Evolutionary conservation across 2,888 invertebrate species (phyloP).

Genomic region (Lamellibrachia columna): DNA sequence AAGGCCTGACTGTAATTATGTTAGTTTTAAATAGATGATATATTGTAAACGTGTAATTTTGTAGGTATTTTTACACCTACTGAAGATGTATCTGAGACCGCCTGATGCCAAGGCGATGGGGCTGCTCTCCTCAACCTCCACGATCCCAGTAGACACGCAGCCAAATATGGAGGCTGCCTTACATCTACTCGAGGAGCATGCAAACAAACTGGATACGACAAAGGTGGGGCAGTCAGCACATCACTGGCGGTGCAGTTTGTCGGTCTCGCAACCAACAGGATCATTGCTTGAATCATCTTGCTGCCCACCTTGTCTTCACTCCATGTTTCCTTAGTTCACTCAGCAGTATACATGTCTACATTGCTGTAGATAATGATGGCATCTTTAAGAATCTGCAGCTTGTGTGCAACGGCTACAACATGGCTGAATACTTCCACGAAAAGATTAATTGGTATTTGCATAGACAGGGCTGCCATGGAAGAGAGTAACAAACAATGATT

Average conservation of each 20-base stretch:
- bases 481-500: no score
- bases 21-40: background rate
- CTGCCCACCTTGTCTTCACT: background rate
- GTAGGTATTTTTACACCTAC: slow-evolving; percentile 74
- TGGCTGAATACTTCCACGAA: no score
- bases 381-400: background rate
- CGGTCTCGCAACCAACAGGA: no score
- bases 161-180: slow-evolving; percentile 85
- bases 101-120: slow-evolving; percentile 67
- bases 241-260: no score
- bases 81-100: slow-evolving; percentile 72
- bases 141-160: slow-evolving; percentile 61
- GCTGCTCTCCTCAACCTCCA: slow-evolving; percentile 48
- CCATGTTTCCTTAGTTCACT: background rate
- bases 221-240: slow-evolving; percentile 69
- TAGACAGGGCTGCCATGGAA: no score
- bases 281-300: no score
- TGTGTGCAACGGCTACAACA: no score
- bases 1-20: no score
- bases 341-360: background rate
- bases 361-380: no score
- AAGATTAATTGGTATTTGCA: no score
- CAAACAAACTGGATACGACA: slow-evolving; percentile 83
- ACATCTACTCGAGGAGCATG: slow-evolving; percentile 82
- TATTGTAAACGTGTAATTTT: background rate